Percentiles rank a stretch among this genome's conserved stretches.
Evolutionary conservation across 2,113 vertebrate genomes (phyloP).

Genomic region (Etheostoma cragini): DNA sequence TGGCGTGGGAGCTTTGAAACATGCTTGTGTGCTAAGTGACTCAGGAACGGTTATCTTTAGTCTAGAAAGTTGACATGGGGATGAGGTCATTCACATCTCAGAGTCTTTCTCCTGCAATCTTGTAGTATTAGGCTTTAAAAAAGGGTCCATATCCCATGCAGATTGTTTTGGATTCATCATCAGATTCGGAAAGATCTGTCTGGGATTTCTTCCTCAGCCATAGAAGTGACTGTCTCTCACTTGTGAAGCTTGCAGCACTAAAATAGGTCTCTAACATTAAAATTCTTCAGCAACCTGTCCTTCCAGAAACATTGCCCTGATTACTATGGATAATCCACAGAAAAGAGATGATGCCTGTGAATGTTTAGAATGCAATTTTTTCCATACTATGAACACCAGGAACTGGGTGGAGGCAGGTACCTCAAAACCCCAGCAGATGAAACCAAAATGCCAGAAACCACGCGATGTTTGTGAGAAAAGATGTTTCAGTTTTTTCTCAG

Average conservation of each 20-base stretch:
- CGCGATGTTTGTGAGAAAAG: not conserved
- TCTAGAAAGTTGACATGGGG: slow-evolving; percentile 9
- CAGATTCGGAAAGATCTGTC: not conserved
- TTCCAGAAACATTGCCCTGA: not conserved
- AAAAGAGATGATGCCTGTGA: not conserved
- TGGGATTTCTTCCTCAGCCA: not conserved
- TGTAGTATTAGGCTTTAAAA: not conserved
- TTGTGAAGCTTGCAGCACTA: not conserved
- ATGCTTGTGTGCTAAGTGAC: slow-evolving; percentile 29
- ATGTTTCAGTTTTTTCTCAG: not conserved
- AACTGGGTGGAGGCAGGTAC: not conserved
- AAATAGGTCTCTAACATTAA: not conserved
- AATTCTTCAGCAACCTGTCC: not conserved
- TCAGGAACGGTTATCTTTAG: slow-evolving; percentile 50
- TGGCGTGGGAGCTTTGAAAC: slow-evolving; percentile 32
- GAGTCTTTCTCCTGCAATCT: slow-evolving; percentile 15
- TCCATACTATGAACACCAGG: not conserved
- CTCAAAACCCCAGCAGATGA: not conserved
- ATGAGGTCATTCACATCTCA: slow-evolving; percentile 30
- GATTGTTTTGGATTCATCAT: not conserved
- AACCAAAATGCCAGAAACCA: not conserved
- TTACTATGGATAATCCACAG: not conserved
- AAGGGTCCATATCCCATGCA: not conserved
- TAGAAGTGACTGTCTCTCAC: not conserved
- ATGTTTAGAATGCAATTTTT: not conserved